Conservation (phyloP, 1,140 invertebrate genomes). For the Acromyrmex heyeri region DNA sequence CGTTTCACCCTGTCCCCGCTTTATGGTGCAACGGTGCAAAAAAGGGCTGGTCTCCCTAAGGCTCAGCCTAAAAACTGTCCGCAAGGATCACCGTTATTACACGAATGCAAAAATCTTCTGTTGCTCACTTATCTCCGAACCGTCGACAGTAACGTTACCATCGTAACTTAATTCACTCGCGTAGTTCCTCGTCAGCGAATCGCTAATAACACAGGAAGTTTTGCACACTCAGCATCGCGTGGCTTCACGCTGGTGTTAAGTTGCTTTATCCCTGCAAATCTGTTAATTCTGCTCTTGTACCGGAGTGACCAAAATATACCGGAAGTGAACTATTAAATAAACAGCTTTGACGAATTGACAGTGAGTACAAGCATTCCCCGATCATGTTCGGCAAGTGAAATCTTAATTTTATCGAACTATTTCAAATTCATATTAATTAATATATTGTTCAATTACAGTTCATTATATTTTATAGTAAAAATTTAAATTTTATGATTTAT, state of each 20-base stretch:
- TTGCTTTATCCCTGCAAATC: background rate
- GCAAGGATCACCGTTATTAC: constrained; percentile 80
- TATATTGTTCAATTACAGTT: background rate
- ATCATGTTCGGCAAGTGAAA: background rate
- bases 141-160: constrained; percentile 65
- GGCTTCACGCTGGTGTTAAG: background rate
- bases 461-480: background rate
- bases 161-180: constrained; percentile 44
- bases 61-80: constrained; percentile 69
- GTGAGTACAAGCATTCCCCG: constrained; percentile 11
- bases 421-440: background rate
- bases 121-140: constrained; percentile 79
- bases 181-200: constrained; percentile 28
- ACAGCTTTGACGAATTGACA: background rate
- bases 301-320: background rate
- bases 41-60: constrained; percentile 74
- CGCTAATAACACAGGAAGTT: constrained; percentile 25
- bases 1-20: constrained; percentile 50
- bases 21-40: constrained; percentile 73
- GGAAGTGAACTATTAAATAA: constrained; percentile 26
- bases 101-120: constrained; percentile 80
- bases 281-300: background rate
- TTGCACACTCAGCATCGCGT: background rate
- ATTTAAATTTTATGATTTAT: constrained; percentile 3
- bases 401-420: background rate